Percentiles rank a stretch among this genome's conserved stretches.
These are phyloP conservation scores for Lepidurus packardi DNA, from an alignment of 1,140 invertebrate genomes.

Conservation along the genomic window DNA sequence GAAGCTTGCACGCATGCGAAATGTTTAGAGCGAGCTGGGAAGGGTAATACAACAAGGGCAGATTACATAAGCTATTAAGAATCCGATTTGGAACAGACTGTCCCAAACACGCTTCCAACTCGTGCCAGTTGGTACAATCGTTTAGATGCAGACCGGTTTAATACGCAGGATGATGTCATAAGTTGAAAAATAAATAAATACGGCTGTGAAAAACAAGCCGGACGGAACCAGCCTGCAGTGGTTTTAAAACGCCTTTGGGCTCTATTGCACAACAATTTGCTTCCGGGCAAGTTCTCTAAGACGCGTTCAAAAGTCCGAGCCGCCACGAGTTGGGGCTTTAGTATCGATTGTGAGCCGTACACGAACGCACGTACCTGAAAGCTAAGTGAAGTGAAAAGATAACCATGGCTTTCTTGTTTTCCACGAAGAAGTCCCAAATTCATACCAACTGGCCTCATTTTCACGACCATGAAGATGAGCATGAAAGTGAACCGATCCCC, in stretches of 20 bases:
- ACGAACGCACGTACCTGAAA: not conserved
- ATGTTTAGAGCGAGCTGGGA: not conserved
- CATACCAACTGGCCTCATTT: slow-evolving; percentile 21
- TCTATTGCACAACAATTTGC: not conserved
- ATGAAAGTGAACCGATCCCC: not conserved
- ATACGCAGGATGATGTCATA: not conserved
- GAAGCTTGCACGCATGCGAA: not conserved
- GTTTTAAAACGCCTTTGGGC: not conserved
- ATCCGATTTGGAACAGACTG: not conserved
- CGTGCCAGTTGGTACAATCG: not conserved
- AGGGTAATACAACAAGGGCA: not conserved
- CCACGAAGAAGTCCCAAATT: not conserved
- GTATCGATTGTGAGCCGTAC: not conserved
- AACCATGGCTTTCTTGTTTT: not conserved
- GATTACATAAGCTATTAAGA: not conserved
- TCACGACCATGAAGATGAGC: not conserved
- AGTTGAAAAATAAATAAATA: not conserved
- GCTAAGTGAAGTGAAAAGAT: not conserved
- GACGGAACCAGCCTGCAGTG: not conserved
- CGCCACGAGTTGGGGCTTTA: not conserved
- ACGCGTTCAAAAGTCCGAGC: not conserved
- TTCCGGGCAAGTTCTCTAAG: not conserved
- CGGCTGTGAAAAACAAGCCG: not conserved
- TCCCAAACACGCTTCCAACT: not conserved
- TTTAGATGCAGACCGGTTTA: not conserved